phyloP scores from a whole-genome alignment of 2,888 invertebrate genomes.

The Idaea biselata region DNA sequence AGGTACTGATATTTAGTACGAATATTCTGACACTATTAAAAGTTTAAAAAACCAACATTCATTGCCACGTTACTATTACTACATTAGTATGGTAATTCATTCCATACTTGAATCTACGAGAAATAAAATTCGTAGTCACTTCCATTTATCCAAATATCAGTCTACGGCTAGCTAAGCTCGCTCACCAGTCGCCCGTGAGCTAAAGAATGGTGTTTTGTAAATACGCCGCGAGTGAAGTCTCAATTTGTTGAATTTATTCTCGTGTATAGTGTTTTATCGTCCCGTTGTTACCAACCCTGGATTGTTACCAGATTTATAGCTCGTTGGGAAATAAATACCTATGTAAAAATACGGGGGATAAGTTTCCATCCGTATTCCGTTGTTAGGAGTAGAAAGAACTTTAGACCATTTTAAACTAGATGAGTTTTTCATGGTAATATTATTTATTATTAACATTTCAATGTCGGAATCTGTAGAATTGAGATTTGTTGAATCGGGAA shows the following conservation, averaged over 20 bases:
- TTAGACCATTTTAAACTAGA: background rate
- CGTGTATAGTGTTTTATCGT: constrained; percentile 20
- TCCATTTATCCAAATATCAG: background rate
- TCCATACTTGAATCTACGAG: background rate
- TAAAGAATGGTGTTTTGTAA: constrained; percentile 29
- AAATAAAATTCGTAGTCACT: background rate
- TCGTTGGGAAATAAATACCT: background rate
- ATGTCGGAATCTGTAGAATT: background rate
- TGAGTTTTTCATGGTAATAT: background rate
- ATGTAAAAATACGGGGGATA: background rate
- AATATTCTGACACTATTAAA: too few species aligned
- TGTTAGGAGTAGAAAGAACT: background rate
- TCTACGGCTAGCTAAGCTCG: constrained; percentile 7
- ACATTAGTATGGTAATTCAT: too few species aligned
- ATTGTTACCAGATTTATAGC: background rate
- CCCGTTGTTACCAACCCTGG: constrained; percentile 16
- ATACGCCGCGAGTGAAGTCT: constrained; percentile 41
- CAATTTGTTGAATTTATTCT: constrained; percentile 37
- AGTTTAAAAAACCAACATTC: too few species aligned
- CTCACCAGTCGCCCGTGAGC: constrained; percentile 17
- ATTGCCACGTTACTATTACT: too few species aligned
- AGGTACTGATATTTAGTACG: too few species aligned
- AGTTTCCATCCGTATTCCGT: background rate
- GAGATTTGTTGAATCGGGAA: too few species aligned
- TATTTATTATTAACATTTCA: background rate